phyloP scores from a whole-genome alignment of 2,113 vertebrate species.

The Melospiza melodia region DNA sequence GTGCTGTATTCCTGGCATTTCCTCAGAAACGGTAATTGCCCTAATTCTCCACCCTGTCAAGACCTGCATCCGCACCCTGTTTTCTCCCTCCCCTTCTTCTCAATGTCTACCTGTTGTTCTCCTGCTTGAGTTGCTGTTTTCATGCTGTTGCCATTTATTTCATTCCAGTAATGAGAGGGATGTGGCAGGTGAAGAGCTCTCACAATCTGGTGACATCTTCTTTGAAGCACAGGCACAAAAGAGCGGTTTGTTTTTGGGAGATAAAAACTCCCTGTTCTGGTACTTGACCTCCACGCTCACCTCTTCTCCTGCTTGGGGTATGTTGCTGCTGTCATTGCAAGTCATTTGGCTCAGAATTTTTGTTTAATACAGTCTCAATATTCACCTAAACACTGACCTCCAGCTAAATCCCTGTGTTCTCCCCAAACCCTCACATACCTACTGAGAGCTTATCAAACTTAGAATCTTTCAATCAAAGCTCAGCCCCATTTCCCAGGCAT shows the following conservation, averaged over 20 bases:
- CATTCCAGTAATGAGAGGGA: constrained; percentile 54
- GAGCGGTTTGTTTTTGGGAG: constrained; percentile 19
- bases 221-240: constrained; percentile 30
- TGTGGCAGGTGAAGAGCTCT: constrained; percentile 57
- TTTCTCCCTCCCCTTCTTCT: not conserved
- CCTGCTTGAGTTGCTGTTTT: constrained; percentile 51
- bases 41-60: constrained; percentile 65
- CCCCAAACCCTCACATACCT: not conserved
- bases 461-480: not conserved
- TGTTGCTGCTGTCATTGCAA: not conserved
- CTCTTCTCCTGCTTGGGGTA: not conserved
- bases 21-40: constrained; percentile 72
- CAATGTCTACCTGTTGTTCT: constrained; percentile 31
- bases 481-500: not conserved
- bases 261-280: not conserved
- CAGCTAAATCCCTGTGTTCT: not conserved
- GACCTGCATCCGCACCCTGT: constrained; percentile 16
- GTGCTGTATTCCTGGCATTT: constrained; percentile 75
- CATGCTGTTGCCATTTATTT: constrained; percentile 53
- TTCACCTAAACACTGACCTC: not conserved
- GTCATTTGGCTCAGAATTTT: constrained; percentile 9
- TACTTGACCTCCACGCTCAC: constrained; percentile 3
- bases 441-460: not conserved
- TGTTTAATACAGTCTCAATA: not conserved
- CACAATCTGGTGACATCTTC: constrained; percentile 37